Conservation (phyloP, 53 echinoderm and acorn worm genomes). For the Holothuria scabra region DNA sequence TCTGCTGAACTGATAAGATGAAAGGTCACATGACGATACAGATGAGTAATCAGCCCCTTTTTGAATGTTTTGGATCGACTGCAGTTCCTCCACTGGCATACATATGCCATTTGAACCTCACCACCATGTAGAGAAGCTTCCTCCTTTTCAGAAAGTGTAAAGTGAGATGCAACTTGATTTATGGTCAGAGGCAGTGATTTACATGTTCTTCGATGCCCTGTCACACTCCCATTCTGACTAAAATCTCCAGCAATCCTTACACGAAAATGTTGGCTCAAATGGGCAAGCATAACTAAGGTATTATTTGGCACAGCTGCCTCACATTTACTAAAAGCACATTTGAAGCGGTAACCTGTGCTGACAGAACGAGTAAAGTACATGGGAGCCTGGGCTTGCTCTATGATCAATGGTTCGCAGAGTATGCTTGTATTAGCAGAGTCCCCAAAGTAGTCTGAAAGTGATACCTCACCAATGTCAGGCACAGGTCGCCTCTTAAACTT, state of each 20-base stretch:
- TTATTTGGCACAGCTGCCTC: conserved; percentile 56
- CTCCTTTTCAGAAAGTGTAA: conserved; percentile 60
- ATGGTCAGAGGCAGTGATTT: conserved; percentile 64
- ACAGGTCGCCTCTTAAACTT: background rate
- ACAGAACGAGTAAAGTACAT: conserved; percentile 59
- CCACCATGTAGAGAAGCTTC: conserved; percentile 69
- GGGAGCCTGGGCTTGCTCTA: conserved; percentile 63
- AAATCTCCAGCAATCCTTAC: conserved; percentile 63
- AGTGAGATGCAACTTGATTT: conserved; percentile 67
- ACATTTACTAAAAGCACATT: conserved; percentile 63
- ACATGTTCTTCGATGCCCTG: conserved; percentile 46
- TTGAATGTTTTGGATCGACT: conserved; percentile 56
- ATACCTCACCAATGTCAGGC: conserved; percentile 21
- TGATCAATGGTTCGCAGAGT: conserved; percentile 63
- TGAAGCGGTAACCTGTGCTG: conserved; percentile 44
- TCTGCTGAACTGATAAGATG: conserved; percentile 57
- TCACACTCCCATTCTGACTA: conserved; percentile 46
- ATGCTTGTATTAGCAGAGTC: conserved; percentile 62
- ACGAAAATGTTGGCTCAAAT: conserved; percentile 66
- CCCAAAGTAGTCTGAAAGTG: conserved; percentile 66
- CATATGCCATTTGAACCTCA: conserved; percentile 65
- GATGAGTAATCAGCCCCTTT: conserved; percentile 61
- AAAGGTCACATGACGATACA: conserved; percentile 63
- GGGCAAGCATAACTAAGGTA: conserved; percentile 64
- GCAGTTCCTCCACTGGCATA: conserved; percentile 69